phyloP scores from a whole-genome alignment of 2,888 invertebrate species.

The Coecobrya sp. region DNA sequence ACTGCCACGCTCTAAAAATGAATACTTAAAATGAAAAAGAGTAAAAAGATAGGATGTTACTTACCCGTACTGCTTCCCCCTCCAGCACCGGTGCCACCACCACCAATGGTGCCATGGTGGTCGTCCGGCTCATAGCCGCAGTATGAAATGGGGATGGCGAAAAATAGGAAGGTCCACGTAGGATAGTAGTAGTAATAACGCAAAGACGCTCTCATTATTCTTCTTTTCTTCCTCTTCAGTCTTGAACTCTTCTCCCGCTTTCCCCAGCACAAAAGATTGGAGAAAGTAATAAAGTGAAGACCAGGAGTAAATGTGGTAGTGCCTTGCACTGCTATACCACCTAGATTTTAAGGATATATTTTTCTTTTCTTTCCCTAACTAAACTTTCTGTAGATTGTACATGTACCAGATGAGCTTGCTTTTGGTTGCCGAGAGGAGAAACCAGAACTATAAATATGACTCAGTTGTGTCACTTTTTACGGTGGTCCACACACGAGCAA shows the following conservation, averaged over 20 bases:
- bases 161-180: constrained; percentile 85
- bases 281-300: constrained; percentile 35
- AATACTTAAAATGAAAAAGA: background rate
- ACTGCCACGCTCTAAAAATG: background rate
- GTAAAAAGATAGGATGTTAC: background rate
- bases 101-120: constrained; percentile 76
- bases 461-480: constrained; percentile 72
- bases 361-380: background rate
- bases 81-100: constrained; percentile 38
- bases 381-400: background rate
- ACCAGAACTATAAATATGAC: constrained; percentile 73
- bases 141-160: constrained; percentile 84
- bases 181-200: constrained; percentile 82
- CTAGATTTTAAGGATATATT: constrained; percentile 5
- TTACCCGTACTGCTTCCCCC: constrained; percentile 43
- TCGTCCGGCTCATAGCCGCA: constrained; percentile 84
- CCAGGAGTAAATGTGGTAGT: background rate
- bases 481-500: background rate
- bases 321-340: background rate
- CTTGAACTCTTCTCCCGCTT: constrained; percentile 49
- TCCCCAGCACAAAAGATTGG: constrained; percentile 30
- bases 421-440: constrained; percentile 43
- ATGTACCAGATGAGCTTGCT: constrained; percentile 21
- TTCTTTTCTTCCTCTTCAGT: constrained; percentile 51
- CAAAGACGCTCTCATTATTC: constrained; percentile 82